Conservation (phyloP, 2,888 invertebrate genomes). For the Apotomis turbidana region DNA sequence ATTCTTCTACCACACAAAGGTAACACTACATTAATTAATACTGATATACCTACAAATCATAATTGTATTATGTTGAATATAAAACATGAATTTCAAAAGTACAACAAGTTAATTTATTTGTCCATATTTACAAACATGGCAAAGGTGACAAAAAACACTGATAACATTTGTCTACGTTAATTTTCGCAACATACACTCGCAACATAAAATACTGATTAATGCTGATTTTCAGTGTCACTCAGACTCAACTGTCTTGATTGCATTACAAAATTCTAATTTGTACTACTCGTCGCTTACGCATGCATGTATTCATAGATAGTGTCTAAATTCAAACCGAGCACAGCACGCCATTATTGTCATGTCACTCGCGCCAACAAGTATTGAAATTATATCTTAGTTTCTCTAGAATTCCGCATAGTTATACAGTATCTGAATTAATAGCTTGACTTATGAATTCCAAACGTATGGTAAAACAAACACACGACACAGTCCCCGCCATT, state of each 20-base stretch:
- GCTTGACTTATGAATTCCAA: constrained; percentile 31
- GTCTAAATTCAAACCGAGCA: constrained; percentile 22
- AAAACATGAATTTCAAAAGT: too few relatives aligned
- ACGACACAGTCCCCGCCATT: constrained; percentile 69
- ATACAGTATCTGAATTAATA: constrained; percentile 11
- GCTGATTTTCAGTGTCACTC: not conserved
- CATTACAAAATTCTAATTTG: constrained; percentile 24
- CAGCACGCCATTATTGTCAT: constrained; percentile 25
- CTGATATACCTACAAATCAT: too few relatives aligned
- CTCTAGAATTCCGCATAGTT: constrained; percentile 23
- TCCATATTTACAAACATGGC: constrained; percentile 31
- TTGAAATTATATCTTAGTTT: constrained; percentile 25
- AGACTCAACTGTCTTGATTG: not conserved
- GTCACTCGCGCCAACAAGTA: constrained; percentile 19
- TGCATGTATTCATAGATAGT: constrained; percentile 31
- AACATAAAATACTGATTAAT: not conserved
- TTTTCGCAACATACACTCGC: too few relatives aligned
- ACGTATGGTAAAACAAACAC: constrained; percentile 46
- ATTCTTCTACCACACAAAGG: too few relatives aligned
- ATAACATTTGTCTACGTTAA: not conserved
- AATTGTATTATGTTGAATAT: too few relatives aligned
- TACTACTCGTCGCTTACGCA: constrained; percentile 11
- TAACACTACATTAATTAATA: too few relatives aligned
- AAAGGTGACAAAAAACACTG: constrained; percentile 13
- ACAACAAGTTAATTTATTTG: too few relatives aligned